Evolutionary conservation across 2,113 vertebrate genomes (phyloP), one percentile per base, ranked within the genome.

Genomic region (Paradisaea rubra): DNA sequence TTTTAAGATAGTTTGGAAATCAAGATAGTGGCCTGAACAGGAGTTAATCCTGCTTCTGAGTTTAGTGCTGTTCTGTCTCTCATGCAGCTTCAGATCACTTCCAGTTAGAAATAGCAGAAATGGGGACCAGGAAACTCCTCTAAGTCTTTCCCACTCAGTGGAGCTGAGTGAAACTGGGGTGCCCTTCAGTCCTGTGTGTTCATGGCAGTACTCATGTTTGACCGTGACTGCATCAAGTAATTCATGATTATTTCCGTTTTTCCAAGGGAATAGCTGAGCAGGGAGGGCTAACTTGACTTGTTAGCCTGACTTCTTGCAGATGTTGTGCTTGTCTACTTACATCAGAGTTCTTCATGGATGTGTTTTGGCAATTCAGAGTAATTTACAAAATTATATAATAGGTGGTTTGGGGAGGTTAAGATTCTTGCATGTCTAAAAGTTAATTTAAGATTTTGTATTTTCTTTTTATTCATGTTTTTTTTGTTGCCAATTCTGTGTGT

Each of bases 401-500:
- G 5, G 15, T 78, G 64, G 3, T 76, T 79, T 82, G 66, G 54
- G 22, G 28, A 68, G 9, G 11, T 69, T 81, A 81, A 84, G 54
- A 24, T 73, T 91, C 42, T 91, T 88, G 28, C 33, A n/a, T 57
- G 44, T 84, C 28, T 81, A 13, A 54, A 93, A 49, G 35, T 64
- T 70, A 59, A 53, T 92, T 72, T 88, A 84, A 50, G 49, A 73
- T 63, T 54, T 49, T 65, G 54, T 68, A 31, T 88, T 68, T 73
- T 78, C 25, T 63, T 83, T 82, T 61, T 35, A 20, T 76, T 93
- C 24, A 7, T 76, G 17, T 57, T 41, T 56, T 79, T 86, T 84
- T 86, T 44, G 37, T 89, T 92, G 35, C 85, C 74, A 97, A 96
- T 87, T 81, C 72, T 72, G 23, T 96, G 77, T 93, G 24, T 94